phyloP scores from a whole-genome alignment of 2,888 invertebrate species.

The Trachelus troglodyta region DNA sequence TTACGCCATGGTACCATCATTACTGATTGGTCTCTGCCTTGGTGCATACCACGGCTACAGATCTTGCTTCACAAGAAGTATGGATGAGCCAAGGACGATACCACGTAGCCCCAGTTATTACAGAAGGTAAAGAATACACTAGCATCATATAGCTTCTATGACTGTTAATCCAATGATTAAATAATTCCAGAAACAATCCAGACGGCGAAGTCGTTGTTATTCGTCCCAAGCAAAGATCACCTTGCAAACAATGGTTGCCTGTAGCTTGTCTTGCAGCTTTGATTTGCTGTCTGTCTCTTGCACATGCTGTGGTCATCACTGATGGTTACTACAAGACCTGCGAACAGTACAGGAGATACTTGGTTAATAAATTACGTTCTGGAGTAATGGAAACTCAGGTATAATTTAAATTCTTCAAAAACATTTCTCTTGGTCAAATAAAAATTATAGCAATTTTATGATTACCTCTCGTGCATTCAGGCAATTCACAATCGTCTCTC shows the following conservation, averaged over 20 bases:
- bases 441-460: not conserved
- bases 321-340: constrained; percentile 83
- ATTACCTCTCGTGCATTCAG: constrained; percentile 27
- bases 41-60: constrained; percentile 63
- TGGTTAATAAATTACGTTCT: constrained; percentile 68
- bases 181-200: constrained; percentile 31
- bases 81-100: constrained; percentile 40
- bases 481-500: constrained; percentile 74
- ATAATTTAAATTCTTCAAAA: not conserved
- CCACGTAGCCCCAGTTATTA: constrained; percentile 22
- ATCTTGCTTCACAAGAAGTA: constrained; percentile 46
- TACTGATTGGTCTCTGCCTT: constrained; percentile 47
- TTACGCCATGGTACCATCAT: constrained; percentile 50
- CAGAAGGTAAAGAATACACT: constrained; percentile 30
- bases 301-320: constrained; percentile 77
- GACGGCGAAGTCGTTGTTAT: constrained; percentile 47
- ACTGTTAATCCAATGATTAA: not conserved
- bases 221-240: constrained; percentile 42
- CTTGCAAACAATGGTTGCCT: constrained; percentile 72
- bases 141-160: not conserved
- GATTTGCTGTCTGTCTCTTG: constrained; percentile 75
- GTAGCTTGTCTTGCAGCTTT: constrained; percentile 73
- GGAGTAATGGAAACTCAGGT: constrained; percentile 50
- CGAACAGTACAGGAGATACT: constrained; percentile 76
- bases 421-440: not conserved